Evolutionary conservation across 2,113 vertebrate genomes (phyloP).

Genomic region (Thunnus maccoyii): DNA sequence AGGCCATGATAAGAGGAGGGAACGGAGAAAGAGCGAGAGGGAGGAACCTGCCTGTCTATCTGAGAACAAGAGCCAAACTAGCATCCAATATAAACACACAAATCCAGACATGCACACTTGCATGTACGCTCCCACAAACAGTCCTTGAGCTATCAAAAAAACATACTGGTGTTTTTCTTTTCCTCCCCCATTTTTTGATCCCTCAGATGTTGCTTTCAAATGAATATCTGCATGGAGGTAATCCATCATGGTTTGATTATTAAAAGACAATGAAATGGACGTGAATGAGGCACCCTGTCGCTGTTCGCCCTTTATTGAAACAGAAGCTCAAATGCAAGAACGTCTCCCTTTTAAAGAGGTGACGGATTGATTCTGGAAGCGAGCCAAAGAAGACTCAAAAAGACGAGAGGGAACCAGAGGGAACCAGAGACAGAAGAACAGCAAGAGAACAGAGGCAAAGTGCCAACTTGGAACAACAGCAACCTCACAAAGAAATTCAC

Average conservation of each 20-base stretch:
- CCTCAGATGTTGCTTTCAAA: conserved; percentile 60
- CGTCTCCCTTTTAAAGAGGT: conserved; percentile 68
- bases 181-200: conserved; percentile 28
- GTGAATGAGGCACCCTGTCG: conserved; percentile 79
- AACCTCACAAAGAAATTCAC: conserved; percentile 67
- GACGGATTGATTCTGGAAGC: conserved; percentile 77
- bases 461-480: conserved; percentile 56
- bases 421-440: conserved; percentile 47
- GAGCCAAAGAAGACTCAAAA: conserved; percentile 68
- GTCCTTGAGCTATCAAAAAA: conserved; percentile 41
- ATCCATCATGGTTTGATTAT: conserved; percentile 82
- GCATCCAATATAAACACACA: conserved; percentile 48
- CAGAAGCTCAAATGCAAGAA: conserved; percentile 64
- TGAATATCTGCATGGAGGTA: conserved; percentile 62
- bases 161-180: conserved; percentile 46
- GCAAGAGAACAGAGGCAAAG: conserved; percentile 53
- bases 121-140: conserved; percentile 32
- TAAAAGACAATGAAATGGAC: conserved; percentile 78
- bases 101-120: conserved; percentile 8
- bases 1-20: conserved; percentile 62
- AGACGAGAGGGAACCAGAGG: conserved; percentile 28
- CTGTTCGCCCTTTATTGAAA: conserved; percentile 68
- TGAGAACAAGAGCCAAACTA: conserved; percentile 48
- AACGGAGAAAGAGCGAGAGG: conserved; percentile 43
- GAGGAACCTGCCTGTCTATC: conserved; percentile 55